These are phyloP conservation scores for Ptychadena robeensis DNA, from an alignment of 2,797 vertebrate genomes.

Conservation along the genomic window DNA sequence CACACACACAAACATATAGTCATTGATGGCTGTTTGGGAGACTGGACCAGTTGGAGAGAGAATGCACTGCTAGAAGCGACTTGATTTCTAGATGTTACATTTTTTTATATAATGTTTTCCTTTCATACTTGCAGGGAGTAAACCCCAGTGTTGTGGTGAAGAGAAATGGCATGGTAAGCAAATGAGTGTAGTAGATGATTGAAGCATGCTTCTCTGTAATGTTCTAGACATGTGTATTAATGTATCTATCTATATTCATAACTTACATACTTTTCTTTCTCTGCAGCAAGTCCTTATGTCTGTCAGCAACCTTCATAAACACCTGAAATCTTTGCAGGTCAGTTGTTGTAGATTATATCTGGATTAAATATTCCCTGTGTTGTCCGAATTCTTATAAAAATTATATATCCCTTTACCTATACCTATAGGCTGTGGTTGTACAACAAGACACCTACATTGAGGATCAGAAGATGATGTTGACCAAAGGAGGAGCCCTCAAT, in stretches of 20 bases:
- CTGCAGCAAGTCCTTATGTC: conserved; percentile 87
- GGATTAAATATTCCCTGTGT: background rate
- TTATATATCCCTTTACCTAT: background rate
- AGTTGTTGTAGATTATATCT: background rate
- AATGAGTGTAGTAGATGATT: background rate
- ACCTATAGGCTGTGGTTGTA: conserved; percentile 89
- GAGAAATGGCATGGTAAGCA: conserved; percentile 93
- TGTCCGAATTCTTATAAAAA: background rate
- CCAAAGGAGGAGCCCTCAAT: conserved; percentile 74
- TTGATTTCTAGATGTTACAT: too few species aligned
- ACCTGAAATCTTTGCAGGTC: conserved; percentile 91
- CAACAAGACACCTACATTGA: conserved; percentile 96
- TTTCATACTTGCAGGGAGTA: conserved; percentile 80
- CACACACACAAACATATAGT: too few species aligned
- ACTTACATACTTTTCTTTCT: conserved; percentile 61
- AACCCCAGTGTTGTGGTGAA: conserved; percentile 88
- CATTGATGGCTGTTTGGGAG: too few species aligned
- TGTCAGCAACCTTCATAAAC: conserved; percentile 85
- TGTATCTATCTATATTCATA: background rate
- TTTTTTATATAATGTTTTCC: conserved; percentile 37
- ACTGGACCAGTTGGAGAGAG: too few species aligned
- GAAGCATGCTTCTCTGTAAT: background rate
- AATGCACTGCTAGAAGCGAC: too few species aligned
- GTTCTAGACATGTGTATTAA: background rate
- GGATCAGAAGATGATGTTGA: conserved; percentile 89